Percentiles rank a stretch among this genome's conserved stretches.
Evolutionary conservation across 2,797 vertebrate species (phyloP).

Genomic region (Fringilla coelebs): DNA sequence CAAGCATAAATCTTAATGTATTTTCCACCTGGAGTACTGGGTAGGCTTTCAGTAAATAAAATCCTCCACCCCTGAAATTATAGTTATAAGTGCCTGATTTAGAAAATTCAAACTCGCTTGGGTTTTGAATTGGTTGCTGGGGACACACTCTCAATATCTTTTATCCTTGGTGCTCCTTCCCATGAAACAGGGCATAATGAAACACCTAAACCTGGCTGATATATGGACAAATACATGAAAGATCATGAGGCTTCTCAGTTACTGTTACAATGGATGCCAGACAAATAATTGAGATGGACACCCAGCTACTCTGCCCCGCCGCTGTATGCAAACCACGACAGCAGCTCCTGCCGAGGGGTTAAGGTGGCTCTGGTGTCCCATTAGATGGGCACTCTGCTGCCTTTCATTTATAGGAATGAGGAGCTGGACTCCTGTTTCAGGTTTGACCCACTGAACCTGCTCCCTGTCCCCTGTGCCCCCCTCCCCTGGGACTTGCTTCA

Average conservation of each 20-base stretch:
- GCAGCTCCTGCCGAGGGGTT: not conserved
- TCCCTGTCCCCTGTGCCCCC: not conserved
- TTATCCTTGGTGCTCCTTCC: not conserved
- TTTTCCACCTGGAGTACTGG: slow-evolving; percentile 47
- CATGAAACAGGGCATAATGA: not conserved
- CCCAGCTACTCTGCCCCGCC: not conserved
- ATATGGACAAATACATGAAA: slow-evolving; percentile 12
- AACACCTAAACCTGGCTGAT: not conserved
- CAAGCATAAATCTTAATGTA: slow-evolving; percentile 67
- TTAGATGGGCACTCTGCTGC: slow-evolving; percentile 1
- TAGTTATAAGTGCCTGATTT: not conserved
- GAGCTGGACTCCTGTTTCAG: slow-evolving; percentile 28
- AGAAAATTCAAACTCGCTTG: not conserved
- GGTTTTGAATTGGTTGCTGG: not conserved
- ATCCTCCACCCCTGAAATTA: not conserved
- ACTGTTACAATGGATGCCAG: not conserved
- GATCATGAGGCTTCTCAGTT: slow-evolving; percentile 53
- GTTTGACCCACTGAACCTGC: not conserved
- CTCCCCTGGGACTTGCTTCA: not conserved
- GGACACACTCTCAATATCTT: not conserved
- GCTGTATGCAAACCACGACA: slow-evolving; percentile 25
- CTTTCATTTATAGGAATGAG: slow-evolving; percentile 40
- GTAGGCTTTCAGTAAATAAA: slow-evolving; percentile 55
- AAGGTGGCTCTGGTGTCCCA: slow-evolving; percentile 27
- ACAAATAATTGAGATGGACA: slow-evolving; percentile 9